Conservation (phyloP, 2,888 invertebrate genomes). For the Onchidella celtica region DNA sequence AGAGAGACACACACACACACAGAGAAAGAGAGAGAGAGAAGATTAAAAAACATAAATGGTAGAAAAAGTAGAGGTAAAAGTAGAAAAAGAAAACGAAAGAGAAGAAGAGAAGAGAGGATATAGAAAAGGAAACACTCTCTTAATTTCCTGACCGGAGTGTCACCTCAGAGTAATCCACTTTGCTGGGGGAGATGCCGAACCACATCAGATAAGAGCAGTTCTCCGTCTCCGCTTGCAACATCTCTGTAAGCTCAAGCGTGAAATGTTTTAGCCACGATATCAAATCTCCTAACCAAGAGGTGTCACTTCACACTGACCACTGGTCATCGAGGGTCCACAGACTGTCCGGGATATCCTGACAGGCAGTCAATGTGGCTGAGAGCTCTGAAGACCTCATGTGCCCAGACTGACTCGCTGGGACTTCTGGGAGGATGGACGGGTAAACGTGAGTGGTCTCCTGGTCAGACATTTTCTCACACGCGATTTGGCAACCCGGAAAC, state of each 20-base stretch:
- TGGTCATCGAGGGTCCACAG: conserved; percentile 23
- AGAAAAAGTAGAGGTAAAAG: no score
- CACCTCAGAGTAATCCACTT: no score
- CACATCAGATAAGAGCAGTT: no score
- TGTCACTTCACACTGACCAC: conserved; percentile 32
- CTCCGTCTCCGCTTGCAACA: not conserved
- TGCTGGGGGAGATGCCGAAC: no score
- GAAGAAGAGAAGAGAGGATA: no score
- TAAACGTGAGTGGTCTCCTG: not conserved
- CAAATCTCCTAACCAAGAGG: not conserved
- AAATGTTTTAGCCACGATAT: not conserved
- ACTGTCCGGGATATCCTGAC: not conserved
- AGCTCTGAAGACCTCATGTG: not conserved
- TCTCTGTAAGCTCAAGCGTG: not conserved
- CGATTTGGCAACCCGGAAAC: not conserved
- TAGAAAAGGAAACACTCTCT: no score
- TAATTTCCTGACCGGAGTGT: no score
- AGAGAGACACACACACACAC: not conserved
- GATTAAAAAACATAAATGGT: no score
- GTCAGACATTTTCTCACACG: not conserved
- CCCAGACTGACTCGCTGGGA: no score
- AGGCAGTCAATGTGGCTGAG: not conserved
- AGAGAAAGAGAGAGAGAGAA: no score
- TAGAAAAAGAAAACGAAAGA: no score
- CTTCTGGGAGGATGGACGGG: not conserved